Base-by-base conservation (phyloP, 2,113 vertebrate species). In the Peromyscus maniculatus region DNA sequence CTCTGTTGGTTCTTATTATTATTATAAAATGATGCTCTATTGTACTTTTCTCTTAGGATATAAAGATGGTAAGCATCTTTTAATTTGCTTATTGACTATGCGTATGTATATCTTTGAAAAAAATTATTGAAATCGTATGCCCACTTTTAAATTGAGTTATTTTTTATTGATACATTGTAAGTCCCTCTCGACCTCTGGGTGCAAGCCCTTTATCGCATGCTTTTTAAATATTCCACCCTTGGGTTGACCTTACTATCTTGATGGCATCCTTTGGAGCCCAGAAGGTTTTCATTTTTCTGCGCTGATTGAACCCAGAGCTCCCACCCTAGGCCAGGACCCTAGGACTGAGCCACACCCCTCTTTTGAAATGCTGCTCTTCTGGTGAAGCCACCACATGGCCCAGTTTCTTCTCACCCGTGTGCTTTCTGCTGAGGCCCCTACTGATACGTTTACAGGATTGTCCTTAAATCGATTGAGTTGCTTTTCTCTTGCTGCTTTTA, bases 151-250 rank as follows among this genome's bases (percentile, higher is more conserved):
- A 46, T 8, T 86, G 90, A 77, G n/a, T 11, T 75, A 3, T 10
- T 16, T 72, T 89, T 21, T 62, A 7, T 89, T 46, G n/a, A 67
- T 33, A 22, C 36, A 67, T 59, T 71, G n/a, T 69, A 96, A 84
- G 12, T 91, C 74, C 46, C 43, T 59, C 46, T 64, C 28, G 33
- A 52, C 10, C 78, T 96, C 62, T 62, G 71, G 26, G 62, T 52
- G 26, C 24, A 64, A 59, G 3, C 36, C 89, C 31, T n/a, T 77
- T 75, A 59, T 36, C n/a, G 5, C 3, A 36, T 69, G 26, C 21
- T 86, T 72, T 93, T 71, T 36, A 90, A 31, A 78, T 96, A 33
- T 52, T 72, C 71, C 62, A 17, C 66, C 49, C 71, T 72, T 91
- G 52, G 64, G 0, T 71, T 71, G 36, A 80, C 79, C 91, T 91